Evolutionary conservation across 2,113 vertebrate species (phyloP).

Genomic region (Eolophus roseicapilla): DNA sequence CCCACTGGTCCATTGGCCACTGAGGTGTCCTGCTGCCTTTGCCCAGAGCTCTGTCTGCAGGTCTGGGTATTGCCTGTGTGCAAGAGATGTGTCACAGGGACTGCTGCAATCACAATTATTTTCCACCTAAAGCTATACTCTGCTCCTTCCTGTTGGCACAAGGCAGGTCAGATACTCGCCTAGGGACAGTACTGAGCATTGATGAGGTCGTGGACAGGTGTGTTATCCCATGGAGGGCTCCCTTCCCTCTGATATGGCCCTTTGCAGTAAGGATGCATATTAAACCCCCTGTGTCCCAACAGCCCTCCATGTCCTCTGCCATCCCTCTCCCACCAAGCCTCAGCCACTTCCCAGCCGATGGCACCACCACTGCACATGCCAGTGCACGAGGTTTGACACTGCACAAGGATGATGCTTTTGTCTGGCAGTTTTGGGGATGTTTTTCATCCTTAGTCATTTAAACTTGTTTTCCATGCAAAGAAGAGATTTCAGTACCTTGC

Average conservation of each 20-base stretch:
- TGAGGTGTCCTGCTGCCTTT: not conserved
- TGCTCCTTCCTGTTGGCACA: not conserved
- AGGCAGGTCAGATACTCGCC: not conserved
- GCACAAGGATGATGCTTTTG: not conserved
- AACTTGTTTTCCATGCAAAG: not conserved
- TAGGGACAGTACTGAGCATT: not conserved
- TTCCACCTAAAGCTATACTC: not conserved
- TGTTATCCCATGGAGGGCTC: not conserved
- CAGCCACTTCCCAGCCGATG: not conserved
- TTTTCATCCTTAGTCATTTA: not conserved
- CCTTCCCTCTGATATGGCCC: accelerated
- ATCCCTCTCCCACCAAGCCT: not conserved
- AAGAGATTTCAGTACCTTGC: not conserved
- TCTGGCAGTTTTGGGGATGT: not conserved
- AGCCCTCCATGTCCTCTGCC: not conserved
- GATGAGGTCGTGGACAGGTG: not conserved
- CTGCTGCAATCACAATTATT: not conserved
- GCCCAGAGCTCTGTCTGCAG: not conserved
- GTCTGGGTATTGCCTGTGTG: not conserved
- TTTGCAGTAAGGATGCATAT: not conserved
- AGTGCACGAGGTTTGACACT: not conserved
- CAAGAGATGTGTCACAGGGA: not conserved
- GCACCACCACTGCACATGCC: not conserved
- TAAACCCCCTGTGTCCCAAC: not conserved
- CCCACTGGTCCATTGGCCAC: not conserved